These are phyloP conservation scores for Notodonta dromedarius DNA, from an alignment of 2,888 invertebrate genomes.

Conservation along the genomic window DNA sequence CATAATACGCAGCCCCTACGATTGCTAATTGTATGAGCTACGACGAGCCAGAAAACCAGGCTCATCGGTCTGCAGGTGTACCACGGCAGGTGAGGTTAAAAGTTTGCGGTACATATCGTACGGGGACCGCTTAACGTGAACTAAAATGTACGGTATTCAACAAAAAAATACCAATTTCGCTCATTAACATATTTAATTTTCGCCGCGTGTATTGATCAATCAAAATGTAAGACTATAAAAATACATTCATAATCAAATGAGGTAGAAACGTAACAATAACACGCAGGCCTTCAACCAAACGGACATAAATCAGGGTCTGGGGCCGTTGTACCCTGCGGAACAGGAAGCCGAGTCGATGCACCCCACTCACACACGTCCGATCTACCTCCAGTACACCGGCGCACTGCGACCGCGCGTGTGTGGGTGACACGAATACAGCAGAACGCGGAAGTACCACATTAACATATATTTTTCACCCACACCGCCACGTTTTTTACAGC, in stretches of 20 bases:
- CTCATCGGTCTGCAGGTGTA: too few relatives aligned
- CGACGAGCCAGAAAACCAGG: too few relatives aligned
- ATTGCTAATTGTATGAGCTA: too few relatives aligned
- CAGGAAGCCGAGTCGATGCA: constrained; percentile 83
- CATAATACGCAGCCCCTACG: too few relatives aligned
- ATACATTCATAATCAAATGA: constrained; percentile 50
- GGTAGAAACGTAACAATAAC: constrained; percentile 67
- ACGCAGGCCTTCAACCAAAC: constrained; percentile 73
- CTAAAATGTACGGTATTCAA: too few relatives aligned
- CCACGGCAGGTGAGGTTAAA: too few relatives aligned
- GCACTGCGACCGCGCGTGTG: constrained; percentile 36
- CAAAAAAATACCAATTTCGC: constrained; percentile 11
- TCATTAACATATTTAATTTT: constrained; percentile 28
- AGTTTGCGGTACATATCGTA: too few relatives aligned
- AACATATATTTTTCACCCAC: constrained; percentile 75
- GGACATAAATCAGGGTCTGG: constrained; percentile 74
- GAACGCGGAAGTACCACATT: constrained; percentile 78
- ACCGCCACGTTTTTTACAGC: constrained; percentile 39
- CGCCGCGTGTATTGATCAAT: constrained; percentile 46
- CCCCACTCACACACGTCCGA: constrained; percentile 61
- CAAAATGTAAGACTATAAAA: constrained; percentile 29
- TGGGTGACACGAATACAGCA: constrained; percentile 70
- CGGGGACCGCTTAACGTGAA: too few relatives aligned
- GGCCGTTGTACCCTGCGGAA: constrained; percentile 78
- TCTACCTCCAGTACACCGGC: constrained; percentile 24